A percentile compares a stretch with the other conserved stretches of the same genome.
Conservation (phyloP, 1,140 invertebrate species). For the Drosophila fuyamai region DNA sequence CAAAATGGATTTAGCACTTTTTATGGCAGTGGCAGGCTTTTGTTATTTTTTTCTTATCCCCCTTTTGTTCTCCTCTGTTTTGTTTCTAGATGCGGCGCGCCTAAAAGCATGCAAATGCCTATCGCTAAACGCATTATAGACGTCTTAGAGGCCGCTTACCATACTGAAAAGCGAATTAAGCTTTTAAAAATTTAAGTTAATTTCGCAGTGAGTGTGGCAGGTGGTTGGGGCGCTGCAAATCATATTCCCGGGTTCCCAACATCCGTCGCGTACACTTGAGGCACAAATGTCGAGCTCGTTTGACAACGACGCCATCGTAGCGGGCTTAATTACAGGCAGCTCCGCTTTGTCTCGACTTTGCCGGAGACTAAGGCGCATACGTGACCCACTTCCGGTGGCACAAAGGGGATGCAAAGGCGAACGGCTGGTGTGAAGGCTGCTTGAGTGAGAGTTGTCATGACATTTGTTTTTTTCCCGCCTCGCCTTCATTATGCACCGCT, state of each 20-base stretch:
- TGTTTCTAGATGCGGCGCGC: conserved; percentile 12
- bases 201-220: conserved; percentile 27
- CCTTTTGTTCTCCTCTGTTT: background rate
- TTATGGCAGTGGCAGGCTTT: conserved; percentile 13
- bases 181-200: conserved; percentile 69
- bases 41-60: conserved; percentile 6
- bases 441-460: conserved; percentile 76
- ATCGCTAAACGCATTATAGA: conserved; percentile 58
- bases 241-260: conserved; percentile 3
- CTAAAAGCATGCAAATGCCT: conserved; percentile 70
- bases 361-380: conserved; percentile 57
- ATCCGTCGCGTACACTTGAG: conserved; percentile 53
- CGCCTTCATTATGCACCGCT: conserved; percentile 68
- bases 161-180: conserved; percentile 32
- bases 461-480: conserved; percentile 55
- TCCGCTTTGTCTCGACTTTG: conserved; percentile 60
- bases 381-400: conserved; percentile 76
- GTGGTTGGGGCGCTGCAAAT: background rate
- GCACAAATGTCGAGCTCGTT: conserved; percentile 66
- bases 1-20: conserved; percentile 55
- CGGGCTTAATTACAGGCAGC: conserved; percentile 72
- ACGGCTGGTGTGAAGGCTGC: conserved; percentile 69
- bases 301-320: conserved; percentile 37
- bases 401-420: conserved; percentile 55
- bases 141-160: conserved; percentile 46